Percentiles rank a stretch among this genome's conserved stretches.
Evolutionary conservation across 2,113 vertebrate genomes (phyloP).

Genomic region (Upupa epops): DNA sequence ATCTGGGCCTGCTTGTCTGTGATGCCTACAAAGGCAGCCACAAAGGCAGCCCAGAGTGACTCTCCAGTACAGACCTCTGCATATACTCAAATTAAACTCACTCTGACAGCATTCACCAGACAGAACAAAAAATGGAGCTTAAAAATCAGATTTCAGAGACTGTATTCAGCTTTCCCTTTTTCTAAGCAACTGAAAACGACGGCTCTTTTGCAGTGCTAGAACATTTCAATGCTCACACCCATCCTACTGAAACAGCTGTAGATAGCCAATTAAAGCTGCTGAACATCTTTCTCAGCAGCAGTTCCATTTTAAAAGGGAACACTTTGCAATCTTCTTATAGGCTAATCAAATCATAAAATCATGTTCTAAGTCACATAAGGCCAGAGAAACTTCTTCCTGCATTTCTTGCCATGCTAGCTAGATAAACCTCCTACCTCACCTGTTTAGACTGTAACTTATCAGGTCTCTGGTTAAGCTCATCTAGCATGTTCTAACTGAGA

Average conservation of each 20-base stretch:
- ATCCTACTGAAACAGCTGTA: background rate
- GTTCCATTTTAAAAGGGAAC: background rate
- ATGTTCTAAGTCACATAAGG: background rate
- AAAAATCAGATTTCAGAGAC: conserved; percentile 19
- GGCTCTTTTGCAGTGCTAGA: rapidly evolving
- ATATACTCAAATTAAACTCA: background rate
- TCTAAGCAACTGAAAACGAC: background rate
- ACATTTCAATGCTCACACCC: background rate
- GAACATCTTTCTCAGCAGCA: background rate
- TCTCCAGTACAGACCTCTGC: background rate
- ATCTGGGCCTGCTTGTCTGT: background rate
- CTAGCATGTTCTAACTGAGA: background rate
- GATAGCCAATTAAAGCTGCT: background rate
- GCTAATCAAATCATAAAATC: too few species aligned
- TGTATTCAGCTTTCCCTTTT: background rate
- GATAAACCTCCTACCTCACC: background rate
- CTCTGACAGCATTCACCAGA: background rate
- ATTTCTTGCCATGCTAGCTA: background rate
- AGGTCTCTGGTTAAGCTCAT: background rate
- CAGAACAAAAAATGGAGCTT: conserved; percentile 12
- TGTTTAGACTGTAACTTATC: background rate
- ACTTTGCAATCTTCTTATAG: background rate
- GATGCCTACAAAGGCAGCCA: too few species aligned
- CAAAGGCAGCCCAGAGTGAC: background rate
- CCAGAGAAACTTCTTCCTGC: background rate